Evolutionary conservation across 1,140 invertebrate species (phyloP).

Genomic region (Zaprionus ghesquierei): DNA sequence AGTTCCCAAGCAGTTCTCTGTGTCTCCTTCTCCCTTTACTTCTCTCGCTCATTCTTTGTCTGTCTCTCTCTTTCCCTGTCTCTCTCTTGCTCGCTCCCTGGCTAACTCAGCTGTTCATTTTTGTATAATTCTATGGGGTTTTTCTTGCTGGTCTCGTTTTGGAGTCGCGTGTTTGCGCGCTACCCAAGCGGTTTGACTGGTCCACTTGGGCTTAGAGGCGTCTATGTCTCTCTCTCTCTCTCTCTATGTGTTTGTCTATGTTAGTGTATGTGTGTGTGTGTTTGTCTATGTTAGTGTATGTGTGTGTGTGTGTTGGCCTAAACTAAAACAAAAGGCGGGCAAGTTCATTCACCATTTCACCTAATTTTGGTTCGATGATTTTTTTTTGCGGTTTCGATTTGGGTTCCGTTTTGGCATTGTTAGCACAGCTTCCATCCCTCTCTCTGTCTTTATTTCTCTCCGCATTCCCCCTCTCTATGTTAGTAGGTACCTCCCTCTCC

Average conservation of each 20-base stretch:
- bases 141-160: constrained; percentile 58
- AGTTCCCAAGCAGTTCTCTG: background rate
- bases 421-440: background rate
- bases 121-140: constrained; percentile 30
- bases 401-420: constrained; percentile 31
- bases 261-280: background rate
- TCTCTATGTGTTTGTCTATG: background rate
- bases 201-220: constrained; percentile 38
- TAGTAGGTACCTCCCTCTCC: too few relatives aligned
- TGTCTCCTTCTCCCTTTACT: background rate
- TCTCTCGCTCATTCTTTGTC: background rate
- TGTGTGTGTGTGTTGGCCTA: constrained; percentile 22
- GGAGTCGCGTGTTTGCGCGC: constrained; percentile 46
- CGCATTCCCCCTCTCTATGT: background rate
- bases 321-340: constrained; percentile 34
- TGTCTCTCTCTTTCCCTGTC: background rate
- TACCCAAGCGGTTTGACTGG: constrained; percentile 66
- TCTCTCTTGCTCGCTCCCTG: background rate
- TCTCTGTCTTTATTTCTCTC: background rate
- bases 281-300: background rate
- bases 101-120: constrained; percentile 38
- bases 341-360: constrained; percentile 78
- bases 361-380: constrained; percentile 61
- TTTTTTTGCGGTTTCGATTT: constrained; percentile 34
- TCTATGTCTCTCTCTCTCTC: background rate